Conservation (phyloP, 2,113 vertebrate genomes). For the Crotophaga sulcirostris region DNA sequence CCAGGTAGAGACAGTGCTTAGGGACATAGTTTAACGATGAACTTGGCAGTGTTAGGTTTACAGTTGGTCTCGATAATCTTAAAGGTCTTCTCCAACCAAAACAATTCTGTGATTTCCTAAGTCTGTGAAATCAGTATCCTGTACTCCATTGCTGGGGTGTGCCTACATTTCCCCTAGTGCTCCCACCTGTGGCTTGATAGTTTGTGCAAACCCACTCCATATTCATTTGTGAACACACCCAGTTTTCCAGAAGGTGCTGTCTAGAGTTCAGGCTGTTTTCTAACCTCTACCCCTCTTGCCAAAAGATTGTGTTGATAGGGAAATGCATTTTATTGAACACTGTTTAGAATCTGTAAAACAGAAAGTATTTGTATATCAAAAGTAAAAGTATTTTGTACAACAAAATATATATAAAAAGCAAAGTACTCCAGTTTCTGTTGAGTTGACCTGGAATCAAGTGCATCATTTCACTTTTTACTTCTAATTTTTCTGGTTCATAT, state of each 20-base stretch:
- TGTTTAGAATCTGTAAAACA: not conserved
- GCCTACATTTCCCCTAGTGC: not conserved
- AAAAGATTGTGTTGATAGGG: not conserved
- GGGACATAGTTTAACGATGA: too few species aligned
- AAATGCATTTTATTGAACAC: not conserved
- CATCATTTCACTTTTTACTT: not conserved
- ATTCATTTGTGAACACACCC: not conserved
- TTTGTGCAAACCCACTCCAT: not conserved
- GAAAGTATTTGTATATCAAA: not conserved
- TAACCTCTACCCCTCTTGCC: not conserved
- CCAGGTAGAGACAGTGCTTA: too few species aligned
- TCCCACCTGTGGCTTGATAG: not conserved
- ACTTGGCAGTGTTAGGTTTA: too few species aligned
- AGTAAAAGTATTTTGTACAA: not conserved
- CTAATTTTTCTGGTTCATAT: not conserved
- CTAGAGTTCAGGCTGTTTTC: not conserved
- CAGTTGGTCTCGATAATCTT: too few species aligned
- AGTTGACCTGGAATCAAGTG: not conserved
- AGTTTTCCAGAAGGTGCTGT: not conserved
- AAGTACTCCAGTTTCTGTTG: not conserved
- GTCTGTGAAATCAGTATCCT: not conserved
- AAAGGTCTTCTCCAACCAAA: too few species aligned
- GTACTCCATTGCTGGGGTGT: accelerated
- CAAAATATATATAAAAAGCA: not conserved
- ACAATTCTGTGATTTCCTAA: too few species aligned